Evolutionary conservation across 2,888 invertebrate species (phyloP), one percentile per base, ranked within the genome.

Genomic region (Omphaloscelis lunosa): DNA sequence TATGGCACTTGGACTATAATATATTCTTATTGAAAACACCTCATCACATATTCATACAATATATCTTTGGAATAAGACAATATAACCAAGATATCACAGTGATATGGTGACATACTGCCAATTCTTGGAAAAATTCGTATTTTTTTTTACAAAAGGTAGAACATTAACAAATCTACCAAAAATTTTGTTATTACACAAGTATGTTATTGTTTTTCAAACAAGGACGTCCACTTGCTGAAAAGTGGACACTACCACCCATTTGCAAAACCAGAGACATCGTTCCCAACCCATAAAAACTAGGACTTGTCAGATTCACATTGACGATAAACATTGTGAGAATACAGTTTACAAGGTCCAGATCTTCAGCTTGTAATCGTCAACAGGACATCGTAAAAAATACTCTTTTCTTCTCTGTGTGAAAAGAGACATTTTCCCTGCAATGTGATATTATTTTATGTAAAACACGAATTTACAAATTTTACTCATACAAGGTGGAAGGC

Each of bases 1-100:
- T 69, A 75, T 83, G 72, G 59, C 63, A 75, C 74, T 78, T 72
- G 72, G 66, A 72, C 72, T 78, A 61, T 83, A 72, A 84, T 58
- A 83, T 83, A 79, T 79, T 84, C 79, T 76, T 86, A 86, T 84
- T 86, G 84, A 75, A 83, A 86, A 86, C 84, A 75, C 48, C 79
- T 83, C 75, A 84, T 84, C 80, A 74, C 68, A 63, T 86, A 84
- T 84, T 84, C 84, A 86, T 83, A 53, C 61, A 69, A 71, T 86
- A 83, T 83, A 74, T 83, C 53, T 82, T 75, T 82, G 67, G 63
- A 85, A 85, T 75, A 82, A 82, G 82, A 82, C 82, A 85, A 81
- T 82, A 85, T 72, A 59, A 80, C 81, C 67, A 68, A 71, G 70
- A 85, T 72, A 74, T 82, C 48, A 74, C 71, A 56, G 67, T 53